Percentiles rank a stretch among this genome's conserved stretches.
These are phyloP conservation scores for Holotrichia oblita DNA, from an alignment of 1,140 invertebrate genomes.

Conservation along the genomic window DNA sequence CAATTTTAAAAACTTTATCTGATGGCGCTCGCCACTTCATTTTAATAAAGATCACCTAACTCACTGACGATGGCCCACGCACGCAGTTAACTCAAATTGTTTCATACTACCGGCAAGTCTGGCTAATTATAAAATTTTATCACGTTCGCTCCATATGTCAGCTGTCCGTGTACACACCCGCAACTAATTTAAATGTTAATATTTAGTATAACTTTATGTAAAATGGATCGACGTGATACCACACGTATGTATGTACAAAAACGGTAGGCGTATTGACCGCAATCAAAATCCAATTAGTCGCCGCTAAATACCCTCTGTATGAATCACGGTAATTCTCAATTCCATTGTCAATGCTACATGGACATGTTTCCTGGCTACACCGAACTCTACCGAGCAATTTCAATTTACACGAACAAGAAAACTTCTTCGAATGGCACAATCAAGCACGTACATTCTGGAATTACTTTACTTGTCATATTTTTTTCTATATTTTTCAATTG, in stretches of 20 bases:
- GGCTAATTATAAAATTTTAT: not conserved
- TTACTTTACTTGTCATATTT: too few relatives aligned
- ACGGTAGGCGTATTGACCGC: constrained; percentile 1
- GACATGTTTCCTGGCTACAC: not conserved
- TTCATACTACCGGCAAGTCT: not conserved
- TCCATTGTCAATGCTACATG: constrained; percentile 13
- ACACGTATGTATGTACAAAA: not conserved
- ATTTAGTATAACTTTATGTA: not conserved
- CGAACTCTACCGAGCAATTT: not conserved
- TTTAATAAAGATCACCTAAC: too few relatives aligned
- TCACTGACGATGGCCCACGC: not conserved
- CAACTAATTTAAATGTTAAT: constrained; percentile 30
- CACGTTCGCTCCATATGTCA: not conserved
- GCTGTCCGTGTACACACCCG: not conserved
- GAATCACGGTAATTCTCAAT: constrained; percentile 26
- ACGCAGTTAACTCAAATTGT: not conserved
- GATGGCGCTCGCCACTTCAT: too few relatives aligned
- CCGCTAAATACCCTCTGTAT: not conserved
- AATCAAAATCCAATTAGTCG: constrained; percentile 11
- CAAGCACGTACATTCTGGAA: not conserved
- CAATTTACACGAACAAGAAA: constrained; percentile 22
- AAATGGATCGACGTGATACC: not conserved
- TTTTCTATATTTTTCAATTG: too few relatives aligned
- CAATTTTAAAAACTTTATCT: too few relatives aligned
- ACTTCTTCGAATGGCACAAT: not conserved